A percentile compares a stretch with the other conserved stretches of the same genome.
Conservation (phyloP, 2,888 invertebrate genomes). For the Cosmopolites sordidus region DNA sequence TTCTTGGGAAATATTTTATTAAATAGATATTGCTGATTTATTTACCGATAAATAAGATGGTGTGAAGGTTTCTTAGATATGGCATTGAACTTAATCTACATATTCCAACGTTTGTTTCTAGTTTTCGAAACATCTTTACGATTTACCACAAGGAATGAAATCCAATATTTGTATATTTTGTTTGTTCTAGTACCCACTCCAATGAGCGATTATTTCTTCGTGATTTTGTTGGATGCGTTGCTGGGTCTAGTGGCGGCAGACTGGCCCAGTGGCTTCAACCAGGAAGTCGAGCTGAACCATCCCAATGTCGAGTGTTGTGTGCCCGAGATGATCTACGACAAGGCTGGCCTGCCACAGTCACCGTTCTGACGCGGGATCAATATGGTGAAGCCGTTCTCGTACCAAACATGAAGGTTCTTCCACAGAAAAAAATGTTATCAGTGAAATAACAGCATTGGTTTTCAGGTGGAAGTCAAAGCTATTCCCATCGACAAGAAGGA, state of each 20-base stretch:
- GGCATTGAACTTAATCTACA: no score
- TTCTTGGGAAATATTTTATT: no score
- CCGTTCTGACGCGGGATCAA: conserved; percentile 78
- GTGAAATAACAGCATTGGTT: no score
- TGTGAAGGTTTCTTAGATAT: no score
- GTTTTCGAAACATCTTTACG: no score
- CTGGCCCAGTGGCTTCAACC: conserved; percentile 94
- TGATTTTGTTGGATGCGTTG: conserved; percentile 84
- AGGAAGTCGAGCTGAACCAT: conserved; percentile 84
- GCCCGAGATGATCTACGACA: conserved; percentile 68
- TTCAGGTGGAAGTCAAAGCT: conserved; percentile 62
- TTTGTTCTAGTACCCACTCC: conserved; percentile 68
- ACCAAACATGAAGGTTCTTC: conserved; percentile 77
- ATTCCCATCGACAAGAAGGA: conserved; percentile 67
- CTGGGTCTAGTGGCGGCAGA: conserved; percentile 81
- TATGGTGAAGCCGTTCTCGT: conserved; percentile 85
- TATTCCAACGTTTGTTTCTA: no score
- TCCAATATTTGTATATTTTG: background rate
- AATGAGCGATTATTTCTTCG: conserved; percentile 89
- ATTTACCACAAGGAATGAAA: no score
- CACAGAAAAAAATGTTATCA: no score
- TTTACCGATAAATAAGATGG: no score
- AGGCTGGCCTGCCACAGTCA: conserved; percentile 80
- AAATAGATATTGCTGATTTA: no score
- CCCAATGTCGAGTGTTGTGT: conserved; percentile 78